Percentiles rank a stretch among this genome's conserved stretches.
Evolutionary conservation across 2,888 invertebrate genomes (phyloP).

Genomic region (Azorinus chamasolen): DNA sequence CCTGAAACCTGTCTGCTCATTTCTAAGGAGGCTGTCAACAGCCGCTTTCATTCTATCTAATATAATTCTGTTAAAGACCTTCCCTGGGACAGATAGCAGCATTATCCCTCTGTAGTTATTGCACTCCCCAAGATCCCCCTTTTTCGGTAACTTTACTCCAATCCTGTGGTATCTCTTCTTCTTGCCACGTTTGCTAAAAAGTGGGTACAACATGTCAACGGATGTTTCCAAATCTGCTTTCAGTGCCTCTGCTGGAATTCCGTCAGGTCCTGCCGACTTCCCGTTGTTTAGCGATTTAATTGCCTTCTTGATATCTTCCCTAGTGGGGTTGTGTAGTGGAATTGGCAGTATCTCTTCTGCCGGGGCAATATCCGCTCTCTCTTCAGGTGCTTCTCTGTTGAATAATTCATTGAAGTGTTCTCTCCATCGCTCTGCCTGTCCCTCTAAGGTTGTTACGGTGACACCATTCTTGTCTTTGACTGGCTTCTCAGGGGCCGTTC

Average conservation of each 20-base stretch:
- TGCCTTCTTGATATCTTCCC: neutral
- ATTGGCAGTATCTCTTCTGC: too few species aligned
- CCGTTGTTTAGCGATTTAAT: neutral
- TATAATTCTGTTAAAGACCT: neutral
- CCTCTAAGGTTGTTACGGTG: too few species aligned
- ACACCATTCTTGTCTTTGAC: too few species aligned
- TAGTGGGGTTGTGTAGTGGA: too few species aligned
- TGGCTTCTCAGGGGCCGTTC: too few species aligned
- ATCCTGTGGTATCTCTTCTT: neutral
- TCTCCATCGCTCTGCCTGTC: too few species aligned
- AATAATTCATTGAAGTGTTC: too few species aligned
- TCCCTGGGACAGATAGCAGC: neutral
- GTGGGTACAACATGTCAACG: neutral
- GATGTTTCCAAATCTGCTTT: neutral
- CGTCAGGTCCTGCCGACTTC: neutral
- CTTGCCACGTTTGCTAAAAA: neutral
- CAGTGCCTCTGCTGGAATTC: neutral
- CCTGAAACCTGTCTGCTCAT: conserved; percentile 19
- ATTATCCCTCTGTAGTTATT: neutral
- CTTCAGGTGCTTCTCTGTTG: too few species aligned
- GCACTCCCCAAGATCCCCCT: neutral
- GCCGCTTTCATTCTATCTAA: neutral
- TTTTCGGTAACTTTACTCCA: neutral
- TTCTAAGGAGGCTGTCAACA: neutral
- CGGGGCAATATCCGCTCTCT: too few species aligned